These are phyloP conservation scores for Penaeus monodon DNA, from an alignment of 2,888 invertebrate genomes.

Conservation along the genomic window DNA sequence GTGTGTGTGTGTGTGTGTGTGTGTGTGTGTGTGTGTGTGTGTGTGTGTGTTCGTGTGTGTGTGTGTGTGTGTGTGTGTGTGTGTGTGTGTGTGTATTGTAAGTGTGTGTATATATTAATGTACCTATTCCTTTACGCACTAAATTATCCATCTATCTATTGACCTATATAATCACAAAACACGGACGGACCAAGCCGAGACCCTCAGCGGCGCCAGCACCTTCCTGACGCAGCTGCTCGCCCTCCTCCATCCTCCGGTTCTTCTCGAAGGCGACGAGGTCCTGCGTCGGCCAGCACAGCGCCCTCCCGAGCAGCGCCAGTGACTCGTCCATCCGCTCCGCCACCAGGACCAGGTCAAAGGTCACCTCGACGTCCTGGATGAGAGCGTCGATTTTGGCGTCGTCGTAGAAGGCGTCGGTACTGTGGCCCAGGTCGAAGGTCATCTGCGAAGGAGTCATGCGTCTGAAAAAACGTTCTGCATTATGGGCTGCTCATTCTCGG, in stretches of 20 bases:
- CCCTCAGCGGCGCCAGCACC: background rate
- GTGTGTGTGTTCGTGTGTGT: no score
- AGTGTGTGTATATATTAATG: no score
- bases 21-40: no score
- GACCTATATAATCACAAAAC: no score
- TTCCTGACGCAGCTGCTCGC: background rate
- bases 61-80: no score
- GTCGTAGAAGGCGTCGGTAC: background rate
- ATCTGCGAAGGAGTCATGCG: background rate
- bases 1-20: no score
- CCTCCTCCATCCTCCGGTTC: background rate
- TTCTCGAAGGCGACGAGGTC: constrained; percentile 21
- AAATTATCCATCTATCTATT: no score
- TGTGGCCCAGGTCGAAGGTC: constrained; percentile 35
- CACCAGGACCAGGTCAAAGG: constrained; percentile 25
- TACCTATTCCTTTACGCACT: no score
- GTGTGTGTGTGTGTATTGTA: no score
- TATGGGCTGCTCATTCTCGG: no score
- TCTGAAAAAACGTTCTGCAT: no score
- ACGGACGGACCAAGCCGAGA: background rate
- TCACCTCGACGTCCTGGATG: constrained; percentile 11
- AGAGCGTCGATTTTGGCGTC: constrained; percentile 12
- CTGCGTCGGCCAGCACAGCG: constrained; percentile 21
- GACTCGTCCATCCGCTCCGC: constrained; percentile 22
- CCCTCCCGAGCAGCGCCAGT: constrained; percentile 3